These are phyloP conservation scores for Heterochromis multidens DNA, from an alignment of 2,113 vertebrate species.

Conservation along the genomic window DNA sequence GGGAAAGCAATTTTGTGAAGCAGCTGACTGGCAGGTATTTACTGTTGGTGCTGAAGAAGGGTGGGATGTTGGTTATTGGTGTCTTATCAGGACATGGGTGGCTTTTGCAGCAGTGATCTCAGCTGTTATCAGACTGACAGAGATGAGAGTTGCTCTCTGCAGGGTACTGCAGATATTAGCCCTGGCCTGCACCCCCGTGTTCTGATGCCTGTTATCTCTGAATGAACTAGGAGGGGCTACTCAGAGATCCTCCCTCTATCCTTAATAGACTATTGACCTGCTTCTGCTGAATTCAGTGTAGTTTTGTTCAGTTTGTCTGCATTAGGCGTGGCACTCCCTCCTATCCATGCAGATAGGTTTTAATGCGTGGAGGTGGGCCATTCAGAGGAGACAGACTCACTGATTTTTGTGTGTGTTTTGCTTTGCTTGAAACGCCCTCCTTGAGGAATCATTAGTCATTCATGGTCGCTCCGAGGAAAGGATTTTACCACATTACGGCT, in stretches of 20 bases:
- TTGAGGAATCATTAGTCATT: slow-evolving; percentile 66
- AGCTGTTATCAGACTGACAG: slow-evolving; percentile 39
- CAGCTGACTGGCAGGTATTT: slow-evolving; percentile 26
- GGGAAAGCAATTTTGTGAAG: slow-evolving; percentile 60
- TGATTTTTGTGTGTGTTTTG: slow-evolving; percentile 41
- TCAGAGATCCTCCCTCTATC: not conserved
- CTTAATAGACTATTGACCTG: slow-evolving; percentile 45
- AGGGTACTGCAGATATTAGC: slow-evolving; percentile 40
- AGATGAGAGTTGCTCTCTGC: slow-evolving; percentile 54
- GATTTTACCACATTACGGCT: slow-evolving; percentile 35
- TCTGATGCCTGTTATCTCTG: slow-evolving; percentile 30
- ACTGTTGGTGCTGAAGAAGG: slow-evolving; percentile 22
- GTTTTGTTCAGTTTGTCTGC: slow-evolving; percentile 9
- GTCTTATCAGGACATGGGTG: slow-evolving; percentile 49
- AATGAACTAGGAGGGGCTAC: slow-evolving; percentile 31
- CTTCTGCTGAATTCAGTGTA: slow-evolving; percentile 16
- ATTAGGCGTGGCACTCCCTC: slow-evolving; percentile 12
- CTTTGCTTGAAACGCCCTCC: slow-evolving; percentile 46
- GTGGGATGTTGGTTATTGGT: slow-evolving; percentile 49
- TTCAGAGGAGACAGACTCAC: slow-evolving; percentile 4
- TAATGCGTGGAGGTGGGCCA: not conserved
- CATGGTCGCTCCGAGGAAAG: slow-evolving; percentile 54
- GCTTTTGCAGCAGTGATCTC: slow-evolving; percentile 24
- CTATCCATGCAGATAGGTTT: not conserved
- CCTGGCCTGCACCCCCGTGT: slow-evolving; percentile 21